Evolutionary conservation across 2,888 invertebrate species (phyloP).

Genomic region (Drosophila atroscutellata): DNA sequence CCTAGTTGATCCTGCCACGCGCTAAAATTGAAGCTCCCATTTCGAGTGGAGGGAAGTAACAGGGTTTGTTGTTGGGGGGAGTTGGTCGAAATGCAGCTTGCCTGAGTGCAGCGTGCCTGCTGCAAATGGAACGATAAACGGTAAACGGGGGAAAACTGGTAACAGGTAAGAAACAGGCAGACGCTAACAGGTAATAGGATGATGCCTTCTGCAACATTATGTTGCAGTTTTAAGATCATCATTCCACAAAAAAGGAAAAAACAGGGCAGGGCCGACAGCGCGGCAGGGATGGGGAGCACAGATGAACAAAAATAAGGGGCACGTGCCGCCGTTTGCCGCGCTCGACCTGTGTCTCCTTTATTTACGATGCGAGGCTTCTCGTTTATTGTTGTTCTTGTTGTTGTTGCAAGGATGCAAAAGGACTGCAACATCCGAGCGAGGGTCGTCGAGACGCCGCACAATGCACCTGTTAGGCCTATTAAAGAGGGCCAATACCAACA

Average conservation of each 20-base stretch:
- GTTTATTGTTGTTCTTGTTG: slow-evolving; percentile 17
- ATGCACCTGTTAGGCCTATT: slow-evolving; percentile 65
- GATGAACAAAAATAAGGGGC: slow-evolving; percentile 41
- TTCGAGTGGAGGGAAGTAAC: slow-evolving; percentile 3
- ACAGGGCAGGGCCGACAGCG: neutral
- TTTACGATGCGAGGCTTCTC: slow-evolving; percentile 40
- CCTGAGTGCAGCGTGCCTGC: slow-evolving; percentile 36
- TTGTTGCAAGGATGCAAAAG: slow-evolving; percentile 53
- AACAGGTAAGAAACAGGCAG: slow-evolving; percentile 30
- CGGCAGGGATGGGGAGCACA: slow-evolving; percentile 3
- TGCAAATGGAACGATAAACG: slow-evolving; percentile 28
- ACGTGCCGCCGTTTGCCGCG: slow-evolving; percentile 41
- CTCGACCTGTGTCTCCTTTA: slow-evolving; percentile 27
- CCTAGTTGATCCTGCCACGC: slow-evolving; percentile 40
- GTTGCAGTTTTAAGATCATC: slow-evolving; percentile 40
- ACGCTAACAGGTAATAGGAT: slow-evolving; percentile 25
- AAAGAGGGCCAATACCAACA: slow-evolving; percentile 24
- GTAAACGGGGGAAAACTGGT: slow-evolving; percentile 29
- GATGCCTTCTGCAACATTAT: slow-evolving; percentile 56
- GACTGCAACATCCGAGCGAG: slow-evolving; percentile 54
- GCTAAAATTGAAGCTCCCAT: slow-evolving; percentile 46
- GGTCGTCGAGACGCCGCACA: slow-evolving; percentile 24
- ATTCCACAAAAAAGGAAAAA: neutral
- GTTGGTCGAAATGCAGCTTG: slow-evolving; percentile 56
- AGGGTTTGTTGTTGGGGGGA: neutral